A percentile compares a stretch with the other conserved stretches of the same genome.
Conservation (phyloP, 2,797 vertebrate species). For the Tamandua tetradactyla region DNA sequence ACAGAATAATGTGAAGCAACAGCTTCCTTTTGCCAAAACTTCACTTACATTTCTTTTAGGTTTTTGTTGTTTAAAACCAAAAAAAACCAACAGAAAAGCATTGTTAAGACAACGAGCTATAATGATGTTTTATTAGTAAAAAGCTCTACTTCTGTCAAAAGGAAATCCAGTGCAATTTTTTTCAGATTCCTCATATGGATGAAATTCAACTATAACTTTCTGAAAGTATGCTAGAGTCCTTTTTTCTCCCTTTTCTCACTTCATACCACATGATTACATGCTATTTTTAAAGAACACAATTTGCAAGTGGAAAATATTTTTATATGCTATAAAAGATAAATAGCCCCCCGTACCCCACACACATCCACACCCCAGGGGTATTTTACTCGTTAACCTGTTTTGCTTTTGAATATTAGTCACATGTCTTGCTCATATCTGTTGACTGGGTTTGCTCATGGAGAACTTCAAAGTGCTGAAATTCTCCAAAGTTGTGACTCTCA, state of each 20-base stretch:
- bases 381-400: conserved; percentile 56
- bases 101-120: neutral
- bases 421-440: conserved; percentile 1
- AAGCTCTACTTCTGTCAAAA: neutral
- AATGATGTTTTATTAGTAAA: conserved; percentile 17
- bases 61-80: neutral
- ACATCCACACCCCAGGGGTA: too few species aligned
- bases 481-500: neutral
- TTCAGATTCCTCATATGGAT: conserved; percentile 27
- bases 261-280: neutral
- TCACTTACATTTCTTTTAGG: neutral
- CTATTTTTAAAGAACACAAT: conserved; percentile 64
- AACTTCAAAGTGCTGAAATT: conserved; percentile 42
- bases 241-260: conserved; percentile 30
- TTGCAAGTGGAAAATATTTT: conserved; percentile 60
- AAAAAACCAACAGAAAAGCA: neutral
- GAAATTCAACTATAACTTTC: conserved; percentile 48
- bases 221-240: neutral
- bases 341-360: neutral
- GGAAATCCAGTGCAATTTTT: neutral
- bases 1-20: neutral
- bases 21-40: neutral
- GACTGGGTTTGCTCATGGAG: neutral
- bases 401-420: conserved; percentile 51
- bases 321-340: conserved; percentile 63